A percentile compares a stretch with the other conserved stretches of the same genome.
These are phyloP conservation scores for Limnephilus marmoratus DNA, from an alignment of 2,888 invertebrate species.

Conservation along the genomic window DNA sequence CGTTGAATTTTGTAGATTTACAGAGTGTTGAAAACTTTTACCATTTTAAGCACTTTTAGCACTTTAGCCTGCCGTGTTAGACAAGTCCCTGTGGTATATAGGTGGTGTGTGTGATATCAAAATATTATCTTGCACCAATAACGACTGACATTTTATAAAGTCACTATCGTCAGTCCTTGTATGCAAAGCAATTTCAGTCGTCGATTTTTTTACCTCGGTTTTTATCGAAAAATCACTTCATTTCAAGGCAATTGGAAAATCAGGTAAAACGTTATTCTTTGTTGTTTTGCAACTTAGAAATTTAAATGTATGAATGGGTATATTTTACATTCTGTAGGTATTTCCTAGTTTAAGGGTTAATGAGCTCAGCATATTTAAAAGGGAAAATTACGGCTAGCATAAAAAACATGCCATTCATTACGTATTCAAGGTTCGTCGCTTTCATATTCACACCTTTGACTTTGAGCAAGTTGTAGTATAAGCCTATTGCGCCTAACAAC, in stretches of 20 bases:
- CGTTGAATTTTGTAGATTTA: too few relatives aligned
- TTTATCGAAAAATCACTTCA: background rate
- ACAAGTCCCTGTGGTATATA: too few relatives aligned
- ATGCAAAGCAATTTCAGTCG: background rate
- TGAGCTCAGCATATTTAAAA: background rate
- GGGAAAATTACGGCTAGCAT: background rate
- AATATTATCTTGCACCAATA: too few relatives aligned
- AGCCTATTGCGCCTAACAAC: background rate
- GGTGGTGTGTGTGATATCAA: too few relatives aligned
- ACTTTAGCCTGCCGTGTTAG: too few relatives aligned
- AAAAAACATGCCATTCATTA: background rate
- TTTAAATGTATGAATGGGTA: background rate
- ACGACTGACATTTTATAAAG: background rate
- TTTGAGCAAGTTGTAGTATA: background rate
- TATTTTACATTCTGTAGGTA: background rate
- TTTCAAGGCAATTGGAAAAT: background rate
- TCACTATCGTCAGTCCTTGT: background rate
- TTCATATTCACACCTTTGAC: constrained; percentile 7
- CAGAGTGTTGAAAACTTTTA: too few relatives aligned
- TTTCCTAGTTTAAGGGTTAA: background rate
- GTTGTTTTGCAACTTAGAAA: background rate
- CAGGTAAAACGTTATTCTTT: background rate
- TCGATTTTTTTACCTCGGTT: background rate
- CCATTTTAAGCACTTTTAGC: too few relatives aligned
- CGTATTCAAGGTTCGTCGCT: constrained; percentile 20